Evolutionary conservation across 1,140 invertebrate genomes (phyloP), one percentile per base, ranked within the genome.

Genomic region (Trinorchestia longiramus): DNA sequence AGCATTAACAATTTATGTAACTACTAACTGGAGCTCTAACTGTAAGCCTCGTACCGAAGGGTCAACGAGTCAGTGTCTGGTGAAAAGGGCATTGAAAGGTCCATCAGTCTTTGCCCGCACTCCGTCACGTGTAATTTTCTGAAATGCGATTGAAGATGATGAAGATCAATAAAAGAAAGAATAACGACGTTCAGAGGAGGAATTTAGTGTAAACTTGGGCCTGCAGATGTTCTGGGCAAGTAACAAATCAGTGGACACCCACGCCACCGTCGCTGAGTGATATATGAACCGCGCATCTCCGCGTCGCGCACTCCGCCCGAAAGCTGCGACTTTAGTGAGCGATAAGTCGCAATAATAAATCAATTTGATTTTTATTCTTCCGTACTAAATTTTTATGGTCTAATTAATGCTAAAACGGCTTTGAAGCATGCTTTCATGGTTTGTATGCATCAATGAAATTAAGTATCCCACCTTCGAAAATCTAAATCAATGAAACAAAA

Each of bases 181-280:
- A 91, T 42, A 91, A 91, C 11, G 41, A 91, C 8, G 45, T 77
- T 95, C 19, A 77, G 62, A 62, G 41, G 43, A 53, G 57, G 45
- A 95, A 95, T 62, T 11, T 95, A 42, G 43, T 28, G 44, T 88
- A 95, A 77, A 77, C 6, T 95, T 88, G 15, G 43, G 95, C 43
- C 23, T 44, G 43, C 43, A 41, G 88, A 87, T n/a, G 62, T 62
- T 43, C 0, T 95, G 44, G 47, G 42, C 95, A 95, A n/a, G 95
- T 43, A 62, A 62, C 95, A 62, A 87, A 62, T 95, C 62, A 62
- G 62, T 28, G 62, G 41, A 42, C 95, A 43, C 62, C 62, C 42
- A 95, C 47, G 62, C 47, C 43, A 4, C 8, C 44, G 95, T 62
- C 62, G n/a, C 62, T 45, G 11, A 4, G 41, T 43, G 47, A 57